These are phyloP conservation scores for Leucania comma DNA, from an alignment of 2,888 invertebrate genomes.

Conservation along the genomic window DNA sequence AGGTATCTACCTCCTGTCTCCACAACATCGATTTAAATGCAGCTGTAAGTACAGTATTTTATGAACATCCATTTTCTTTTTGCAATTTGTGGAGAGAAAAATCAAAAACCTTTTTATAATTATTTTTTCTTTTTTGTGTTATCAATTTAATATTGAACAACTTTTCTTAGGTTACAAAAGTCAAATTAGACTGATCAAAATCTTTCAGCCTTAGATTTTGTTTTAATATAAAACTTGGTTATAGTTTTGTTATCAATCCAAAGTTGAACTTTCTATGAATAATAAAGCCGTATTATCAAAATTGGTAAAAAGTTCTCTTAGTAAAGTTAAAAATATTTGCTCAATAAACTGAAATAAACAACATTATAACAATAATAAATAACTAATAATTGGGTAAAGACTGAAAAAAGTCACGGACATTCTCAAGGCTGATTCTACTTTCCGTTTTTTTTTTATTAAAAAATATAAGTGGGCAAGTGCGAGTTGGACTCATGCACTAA, in stretches of 20 bases:
- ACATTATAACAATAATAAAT: background rate
- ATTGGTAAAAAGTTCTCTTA: background rate
- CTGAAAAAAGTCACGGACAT: background rate
- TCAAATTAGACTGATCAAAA: background rate
- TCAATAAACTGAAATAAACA: background rate
- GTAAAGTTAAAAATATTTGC: background rate
- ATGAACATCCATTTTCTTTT: too few relatives aligned
- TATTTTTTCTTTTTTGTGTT: conserved; percentile 28
- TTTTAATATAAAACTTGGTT: background rate
- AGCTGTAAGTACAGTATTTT: too few relatives aligned
- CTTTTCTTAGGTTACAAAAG: conserved; percentile 3
- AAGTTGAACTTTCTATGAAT: background rate
- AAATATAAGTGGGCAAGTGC: too few relatives aligned
- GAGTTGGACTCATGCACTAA: too few relatives aligned
- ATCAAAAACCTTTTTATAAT: too few relatives aligned
- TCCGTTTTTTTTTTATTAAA: background rate
- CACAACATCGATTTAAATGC: too few relatives aligned
- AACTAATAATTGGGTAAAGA: background rate
- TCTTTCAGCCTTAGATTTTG: background rate
- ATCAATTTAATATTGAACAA: conserved; percentile 9
- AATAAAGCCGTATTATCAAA: conserved; percentile 2
- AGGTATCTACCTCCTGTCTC: too few relatives aligned
- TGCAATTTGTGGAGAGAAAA: too few relatives aligned
- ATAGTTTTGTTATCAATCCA: background rate
- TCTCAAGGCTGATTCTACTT: background rate